Percentiles rank a stretch among this genome's conserved stretches.
Conservation (phyloP, 2,888 invertebrate genomes). For the Lagria hirta region DNA sequence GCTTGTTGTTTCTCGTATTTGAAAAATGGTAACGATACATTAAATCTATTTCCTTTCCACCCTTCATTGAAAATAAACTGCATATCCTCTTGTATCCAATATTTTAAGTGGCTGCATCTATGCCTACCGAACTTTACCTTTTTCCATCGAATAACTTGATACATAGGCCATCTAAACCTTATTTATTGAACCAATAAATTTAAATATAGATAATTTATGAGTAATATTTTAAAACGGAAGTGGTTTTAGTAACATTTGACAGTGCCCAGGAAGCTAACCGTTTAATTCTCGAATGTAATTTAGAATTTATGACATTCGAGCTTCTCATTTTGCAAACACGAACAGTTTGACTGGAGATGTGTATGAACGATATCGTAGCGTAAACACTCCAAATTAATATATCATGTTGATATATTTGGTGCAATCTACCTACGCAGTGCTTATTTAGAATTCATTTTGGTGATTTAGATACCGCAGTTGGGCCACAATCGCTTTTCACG, state of each 20-base stretch:
- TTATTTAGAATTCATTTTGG: conserved; percentile 33
- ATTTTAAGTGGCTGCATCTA: conserved; percentile 8
- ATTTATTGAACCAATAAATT: conserved; percentile 20
- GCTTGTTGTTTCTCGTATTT: conserved; percentile 8
- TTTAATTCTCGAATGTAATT: conserved; percentile 14
- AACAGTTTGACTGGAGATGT: conserved; percentile 17
- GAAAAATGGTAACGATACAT: conserved; percentile 9
- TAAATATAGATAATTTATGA: conserved; percentile 18
- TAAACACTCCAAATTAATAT: conserved; percentile 25
- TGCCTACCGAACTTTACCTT: not conserved
- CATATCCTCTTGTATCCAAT: conserved; percentile 7
- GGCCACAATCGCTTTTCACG: conserved; percentile 9
- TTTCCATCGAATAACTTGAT: conserved; percentile 11
- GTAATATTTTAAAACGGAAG: conserved; percentile 12
- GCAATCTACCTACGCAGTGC: conserved; percentile 27
- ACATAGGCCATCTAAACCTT: conserved; percentile 12
- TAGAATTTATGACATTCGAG: conserved; percentile 16
- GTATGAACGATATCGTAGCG: conserved; percentile 24
- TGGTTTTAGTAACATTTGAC: conserved; percentile 10
- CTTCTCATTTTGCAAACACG: conserved; percentile 11
- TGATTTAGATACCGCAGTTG: conserved; percentile 26
- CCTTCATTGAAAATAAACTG: conserved; percentile 7
- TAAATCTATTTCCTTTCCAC: conserved; percentile 4
- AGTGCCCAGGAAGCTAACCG: conserved; percentile 11
- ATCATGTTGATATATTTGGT: conserved; percentile 25